Conservation (phyloP, 2,113 vertebrate species). For the Amia ocellicauda region DNA sequence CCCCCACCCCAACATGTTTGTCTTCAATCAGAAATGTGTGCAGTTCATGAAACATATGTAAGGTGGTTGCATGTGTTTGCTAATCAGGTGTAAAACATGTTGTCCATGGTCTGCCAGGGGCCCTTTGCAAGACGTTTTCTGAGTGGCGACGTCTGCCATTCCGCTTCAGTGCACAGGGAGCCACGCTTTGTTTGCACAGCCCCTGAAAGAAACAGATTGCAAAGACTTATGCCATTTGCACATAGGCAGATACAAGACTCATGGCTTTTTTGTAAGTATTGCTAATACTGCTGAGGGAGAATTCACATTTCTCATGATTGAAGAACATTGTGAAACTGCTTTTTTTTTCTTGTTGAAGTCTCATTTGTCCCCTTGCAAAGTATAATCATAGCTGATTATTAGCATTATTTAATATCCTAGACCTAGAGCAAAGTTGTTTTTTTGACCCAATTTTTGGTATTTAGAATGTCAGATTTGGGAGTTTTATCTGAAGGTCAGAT, state of each 20-base stretch:
- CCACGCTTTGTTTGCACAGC: constrained; percentile 40
- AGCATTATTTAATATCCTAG: too few species aligned
- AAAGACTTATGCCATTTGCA: constrained; percentile 55
- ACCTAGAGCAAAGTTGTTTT: too few species aligned
- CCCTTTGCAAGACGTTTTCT: constrained; percentile 26
- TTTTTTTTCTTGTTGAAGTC: too few species aligned
- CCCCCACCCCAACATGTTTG: constrained; percentile 39
- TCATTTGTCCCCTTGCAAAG: too few species aligned
- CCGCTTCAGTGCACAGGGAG: constrained; percentile 38
- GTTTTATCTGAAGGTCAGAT: too few species aligned
- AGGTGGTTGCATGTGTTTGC: constrained; percentile 56
- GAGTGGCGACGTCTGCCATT: constrained; percentile 46
- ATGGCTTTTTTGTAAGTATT: constrained; percentile 23
- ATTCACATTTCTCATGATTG: not conserved
- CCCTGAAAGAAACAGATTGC: constrained; percentile 52
- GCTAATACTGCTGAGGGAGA: not conserved
- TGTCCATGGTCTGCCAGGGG: constrained; percentile 42
- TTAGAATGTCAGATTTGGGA: too few species aligned
- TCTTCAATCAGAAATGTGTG: constrained; percentile 27
- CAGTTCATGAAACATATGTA: constrained; percentile 52
- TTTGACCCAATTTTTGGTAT: too few species aligned
- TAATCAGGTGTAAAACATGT: constrained; percentile 69
- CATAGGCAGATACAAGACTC: constrained; percentile 56
- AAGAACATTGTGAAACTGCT: not conserved
- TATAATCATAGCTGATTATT: too few species aligned